Conservation (phyloP, 2,888 invertebrate genomes). For the Plutella xylostella region DNA sequence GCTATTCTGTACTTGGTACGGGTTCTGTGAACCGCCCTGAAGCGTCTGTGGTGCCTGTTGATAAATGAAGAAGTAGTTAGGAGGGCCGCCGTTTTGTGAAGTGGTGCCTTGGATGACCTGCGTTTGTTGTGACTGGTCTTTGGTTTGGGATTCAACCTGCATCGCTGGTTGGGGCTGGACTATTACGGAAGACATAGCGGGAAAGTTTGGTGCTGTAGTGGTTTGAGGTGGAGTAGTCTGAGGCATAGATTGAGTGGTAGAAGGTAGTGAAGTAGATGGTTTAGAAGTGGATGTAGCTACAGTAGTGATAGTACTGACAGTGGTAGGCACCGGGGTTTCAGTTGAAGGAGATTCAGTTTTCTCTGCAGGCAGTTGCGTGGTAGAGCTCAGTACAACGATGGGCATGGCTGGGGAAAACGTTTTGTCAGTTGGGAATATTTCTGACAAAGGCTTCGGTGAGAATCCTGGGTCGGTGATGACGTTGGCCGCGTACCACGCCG, state of each 20-base stretch:
- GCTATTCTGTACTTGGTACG: too few species aligned
- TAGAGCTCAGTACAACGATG: constrained; percentile 26
- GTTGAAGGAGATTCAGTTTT: background rate
- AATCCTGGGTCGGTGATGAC: constrained; percentile 44
- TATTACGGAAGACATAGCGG: background rate
- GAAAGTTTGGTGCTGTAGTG: too few species aligned
- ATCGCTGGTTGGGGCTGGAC: background rate
- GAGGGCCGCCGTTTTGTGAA: too few species aligned
- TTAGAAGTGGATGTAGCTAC: background rate
- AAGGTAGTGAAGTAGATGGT: background rate
- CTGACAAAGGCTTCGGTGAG: constrained; percentile 49
- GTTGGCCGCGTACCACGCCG: constrained; percentile 55
- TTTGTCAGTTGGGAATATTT: constrained; percentile 45
- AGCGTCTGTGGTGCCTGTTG: constrained; percentile 30
- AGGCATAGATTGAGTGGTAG: background rate
- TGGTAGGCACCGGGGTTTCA: background rate
- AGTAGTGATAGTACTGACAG: background rate
- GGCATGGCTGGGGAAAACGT: constrained; percentile 39
- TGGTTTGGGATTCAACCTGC: too few species aligned
- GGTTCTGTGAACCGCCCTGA: constrained; percentile 17
- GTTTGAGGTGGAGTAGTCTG: too few species aligned
- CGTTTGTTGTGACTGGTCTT: too few species aligned
- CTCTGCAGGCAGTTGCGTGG: background rate
- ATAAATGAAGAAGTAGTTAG: constrained; percentile 31
- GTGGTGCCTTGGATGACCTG: too few species aligned